Base-by-base conservation (phyloP, 2,888 invertebrate genomes). In the Pseudoips prasinana region DNA sequence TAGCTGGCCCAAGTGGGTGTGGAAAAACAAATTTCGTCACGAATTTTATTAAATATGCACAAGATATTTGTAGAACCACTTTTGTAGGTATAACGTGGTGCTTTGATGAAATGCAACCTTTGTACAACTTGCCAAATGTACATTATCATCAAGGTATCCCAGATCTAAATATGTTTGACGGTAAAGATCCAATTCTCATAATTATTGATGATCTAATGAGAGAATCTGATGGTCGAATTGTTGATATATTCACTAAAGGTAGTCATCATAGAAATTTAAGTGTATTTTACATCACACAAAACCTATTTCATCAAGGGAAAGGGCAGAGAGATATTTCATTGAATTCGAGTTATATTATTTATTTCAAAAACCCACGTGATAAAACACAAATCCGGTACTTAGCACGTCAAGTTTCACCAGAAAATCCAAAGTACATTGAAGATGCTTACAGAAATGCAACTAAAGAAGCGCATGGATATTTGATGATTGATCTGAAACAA, bases 151-250 rank as follows among this genome's bases (percentile, higher is more conserved):
- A 58, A 31, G 58, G 58, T 7, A 46, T 62, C n/a, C 58, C 55
- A 8, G 52, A 61, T 39, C 28, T 60, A 1, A 49, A 10, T 27
- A 59, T 59, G 51, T 61, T 57, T 43, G 45, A 52, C 45, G 49
- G 46, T 1, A 22, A 46, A 29, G 5, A 46, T 11, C 39, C 54
- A 10, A 25, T 50, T 7, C 44, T 62, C 8, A 14, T 59, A 3
- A 58, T 62, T 26, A 58, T 60, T 25, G 58, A 59, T 50, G 60
- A 58, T 30, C 38, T 60, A n/a, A 64, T 61, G 59, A 57, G 57
- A 33, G 61, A 62, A 43, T 50, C 51, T 11, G 52, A 58, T 50
- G 55, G 59, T 5, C 35, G 59, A 1, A 35, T 64, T 18, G 58
- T 58, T 4, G 55, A 56, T 44, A 58, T 58, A 18, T 58, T 58